phyloP scores from a whole-genome alignment of 2,113 vertebrate genomes.

The Labrus mixtus region DNA sequence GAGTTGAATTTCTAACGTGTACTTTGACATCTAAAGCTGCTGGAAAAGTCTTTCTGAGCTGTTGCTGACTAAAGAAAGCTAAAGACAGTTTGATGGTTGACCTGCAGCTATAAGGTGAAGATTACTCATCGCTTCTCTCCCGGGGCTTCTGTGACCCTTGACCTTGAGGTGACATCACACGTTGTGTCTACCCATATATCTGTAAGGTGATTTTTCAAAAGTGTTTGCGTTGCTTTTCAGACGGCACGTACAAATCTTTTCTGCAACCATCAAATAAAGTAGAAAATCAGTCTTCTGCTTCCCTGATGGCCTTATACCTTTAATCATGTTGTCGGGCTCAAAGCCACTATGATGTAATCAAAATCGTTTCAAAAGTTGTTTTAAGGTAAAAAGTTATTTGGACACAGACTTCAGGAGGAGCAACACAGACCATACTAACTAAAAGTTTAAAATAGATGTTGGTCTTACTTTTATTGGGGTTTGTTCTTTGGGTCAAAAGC shows the following conservation, averaged over 20 bases:
- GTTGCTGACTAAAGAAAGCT: background rate
- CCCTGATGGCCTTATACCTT: background rate
- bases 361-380: background rate
- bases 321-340: background rate
- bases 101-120: slow-evolving; percentile 37
- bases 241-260: background rate
- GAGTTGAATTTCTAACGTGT: too few species aligned
- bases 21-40: slow-evolving; percentile 10
- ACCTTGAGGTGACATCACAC: slow-evolving; percentile 39
- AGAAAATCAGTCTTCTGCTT: background rate
- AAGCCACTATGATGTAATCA: background rate
- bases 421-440: background rate
- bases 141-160: slow-evolving; percentile 2
- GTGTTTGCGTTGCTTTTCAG: background rate
- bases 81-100: slow-evolving; percentile 49
- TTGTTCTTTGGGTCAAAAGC: background rate
- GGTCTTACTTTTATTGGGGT: background rate
- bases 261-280: background rate
- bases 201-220: background rate
- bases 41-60: background rate
- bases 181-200: slow-evolving; percentile 3
- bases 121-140: slow-evolving; percentile 37
- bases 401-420: background rate
- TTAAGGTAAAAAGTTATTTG: background rate
- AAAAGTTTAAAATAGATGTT: background rate